Evolutionary conservation across 1,140 invertebrate genomes (phyloP).

Genomic region (Dendrolimus punctatus): DNA sequence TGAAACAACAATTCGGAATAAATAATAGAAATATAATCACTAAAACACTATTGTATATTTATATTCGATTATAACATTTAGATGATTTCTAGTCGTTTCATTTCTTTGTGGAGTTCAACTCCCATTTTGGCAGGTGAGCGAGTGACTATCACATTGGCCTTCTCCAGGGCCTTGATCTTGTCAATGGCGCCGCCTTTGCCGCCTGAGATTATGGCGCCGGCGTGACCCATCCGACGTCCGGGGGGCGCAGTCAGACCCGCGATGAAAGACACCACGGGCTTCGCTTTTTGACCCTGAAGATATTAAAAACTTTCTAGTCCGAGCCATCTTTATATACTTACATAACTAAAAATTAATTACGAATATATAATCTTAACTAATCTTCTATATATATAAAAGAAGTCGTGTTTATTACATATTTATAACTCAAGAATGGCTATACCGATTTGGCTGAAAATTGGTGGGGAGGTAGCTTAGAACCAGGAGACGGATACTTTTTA

Average conservation of each 20-base stretch:
- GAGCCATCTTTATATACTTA: too few relatives aligned
- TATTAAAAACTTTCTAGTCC: background rate
- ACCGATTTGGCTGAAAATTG: too few relatives aligned
- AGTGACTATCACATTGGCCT: slow-evolving; percentile 91
- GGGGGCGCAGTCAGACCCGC: slow-evolving; percentile 98
- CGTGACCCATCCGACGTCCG: slow-evolving; percentile 98
- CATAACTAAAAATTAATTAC: too few relatives aligned
- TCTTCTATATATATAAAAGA: too few relatives aligned
- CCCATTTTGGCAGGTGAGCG: slow-evolving; percentile 98
- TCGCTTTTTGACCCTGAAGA: slow-evolving; percentile 89
- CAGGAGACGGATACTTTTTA: too few relatives aligned
- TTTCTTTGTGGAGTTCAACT: slow-evolving; percentile 88
- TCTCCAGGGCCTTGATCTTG: slow-evolving; percentile 97
- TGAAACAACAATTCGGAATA: slow-evolving; percentile 42
- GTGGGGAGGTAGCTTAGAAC: too few relatives aligned
- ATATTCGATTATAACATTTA: slow-evolving; percentile 37
- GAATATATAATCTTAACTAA: too few relatives aligned
- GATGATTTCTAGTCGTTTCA: slow-evolving; percentile 82
- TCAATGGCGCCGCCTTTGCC: slow-evolving; percentile 98
- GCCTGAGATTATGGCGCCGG: slow-evolving; percentile 98
- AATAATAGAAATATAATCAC: slow-evolving; percentile 61
- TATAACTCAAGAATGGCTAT: too few relatives aligned
- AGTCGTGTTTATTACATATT: too few relatives aligned
- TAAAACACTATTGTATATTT: slow-evolving; percentile 37
- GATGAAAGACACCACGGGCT: slow-evolving; percentile 99